Evolutionary conservation across 64 coral and sea anemone genomes (phyloP).

Genomic region (Montipora cactus): DNA sequence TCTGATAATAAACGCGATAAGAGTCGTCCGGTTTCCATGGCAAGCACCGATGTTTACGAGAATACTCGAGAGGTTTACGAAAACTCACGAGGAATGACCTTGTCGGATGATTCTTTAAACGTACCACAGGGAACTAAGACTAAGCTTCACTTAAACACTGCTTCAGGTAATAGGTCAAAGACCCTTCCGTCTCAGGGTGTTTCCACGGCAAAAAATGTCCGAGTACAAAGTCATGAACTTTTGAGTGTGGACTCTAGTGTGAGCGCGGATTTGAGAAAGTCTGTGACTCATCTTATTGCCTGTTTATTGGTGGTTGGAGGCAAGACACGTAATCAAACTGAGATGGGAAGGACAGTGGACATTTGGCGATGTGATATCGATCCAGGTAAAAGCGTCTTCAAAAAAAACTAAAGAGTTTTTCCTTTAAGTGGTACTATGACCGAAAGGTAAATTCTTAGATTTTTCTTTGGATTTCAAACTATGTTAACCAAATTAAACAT

Average conservation of each 20-base stretch:
- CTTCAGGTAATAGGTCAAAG: conserved; percentile 13
- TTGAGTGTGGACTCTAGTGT: not conserved
- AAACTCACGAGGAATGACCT: conserved; percentile 21
- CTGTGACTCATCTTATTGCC: conserved; percentile 32
- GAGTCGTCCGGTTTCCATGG: conserved; percentile 13
- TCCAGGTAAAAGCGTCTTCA: conserved; percentile 61
- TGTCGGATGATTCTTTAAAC: conserved; percentile 21
- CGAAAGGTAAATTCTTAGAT: not conserved
- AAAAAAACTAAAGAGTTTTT: not conserved
- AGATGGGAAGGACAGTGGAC: conserved; percentile 70
- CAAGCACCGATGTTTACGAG: conserved; percentile 5
- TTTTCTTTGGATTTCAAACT: not conserved
- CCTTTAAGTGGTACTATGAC: too few species aligned
- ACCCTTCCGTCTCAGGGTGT: conserved; percentile 42
- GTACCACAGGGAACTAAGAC: not conserved
- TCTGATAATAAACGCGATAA: conserved; percentile 18
- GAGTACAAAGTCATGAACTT: conserved; percentile 24
- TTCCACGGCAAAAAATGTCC: conserved; percentile 13
- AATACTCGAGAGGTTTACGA: not conserved
- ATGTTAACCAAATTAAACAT: too few species aligned
- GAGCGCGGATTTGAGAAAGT: conserved; percentile 3
- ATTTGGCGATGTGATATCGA: conserved; percentile 91
- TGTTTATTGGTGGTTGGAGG: conserved; percentile 89
- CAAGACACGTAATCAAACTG: conserved; percentile 64
- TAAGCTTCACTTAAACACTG: not conserved